phyloP scores from a whole-genome alignment of 1,140 invertebrate genomes.

The Bombus turneri region DNA sequence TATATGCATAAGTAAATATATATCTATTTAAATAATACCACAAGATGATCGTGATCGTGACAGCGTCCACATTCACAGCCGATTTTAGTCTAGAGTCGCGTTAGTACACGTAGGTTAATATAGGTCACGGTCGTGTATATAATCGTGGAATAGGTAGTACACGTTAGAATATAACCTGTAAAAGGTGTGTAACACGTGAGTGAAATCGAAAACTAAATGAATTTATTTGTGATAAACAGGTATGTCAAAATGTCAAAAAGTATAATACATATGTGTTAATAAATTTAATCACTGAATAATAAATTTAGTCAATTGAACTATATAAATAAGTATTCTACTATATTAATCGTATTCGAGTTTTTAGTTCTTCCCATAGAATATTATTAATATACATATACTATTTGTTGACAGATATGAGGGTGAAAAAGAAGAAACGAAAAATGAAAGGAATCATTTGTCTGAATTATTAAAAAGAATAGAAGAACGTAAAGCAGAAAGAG shows the following conservation, averaged over 20 bases:
- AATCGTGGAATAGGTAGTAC: too few species aligned
- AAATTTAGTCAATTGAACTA: conserved; percentile 26
- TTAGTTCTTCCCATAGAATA: not conserved
- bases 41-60: too few species aligned
- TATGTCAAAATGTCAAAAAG: conserved; percentile 51
- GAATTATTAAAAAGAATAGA: conserved; percentile 84
- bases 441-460: conserved; percentile 83
- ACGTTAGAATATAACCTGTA: conserved; percentile 18
- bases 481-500: conserved; percentile 77
- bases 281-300: conserved; percentile 22
- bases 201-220: conserved; percentile 72
- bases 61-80: too few species aligned
- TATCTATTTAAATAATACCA: too few species aligned
- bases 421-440: conserved; percentile 73
- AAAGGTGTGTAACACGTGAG: conserved; percentile 1
- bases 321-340: not conserved
- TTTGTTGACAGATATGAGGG: conserved; percentile 80
- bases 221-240: conserved; percentile 83
- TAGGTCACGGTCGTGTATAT: not conserved
- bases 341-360: not conserved
- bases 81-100: too few species aligned
- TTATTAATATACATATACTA: conserved; percentile 19
- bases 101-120: too few species aligned
- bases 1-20: too few species aligned
- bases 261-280: not conserved